Evolutionary conservation across 1,140 invertebrate species (phyloP).

Genomic region (Phocides pigmalion): DNA sequence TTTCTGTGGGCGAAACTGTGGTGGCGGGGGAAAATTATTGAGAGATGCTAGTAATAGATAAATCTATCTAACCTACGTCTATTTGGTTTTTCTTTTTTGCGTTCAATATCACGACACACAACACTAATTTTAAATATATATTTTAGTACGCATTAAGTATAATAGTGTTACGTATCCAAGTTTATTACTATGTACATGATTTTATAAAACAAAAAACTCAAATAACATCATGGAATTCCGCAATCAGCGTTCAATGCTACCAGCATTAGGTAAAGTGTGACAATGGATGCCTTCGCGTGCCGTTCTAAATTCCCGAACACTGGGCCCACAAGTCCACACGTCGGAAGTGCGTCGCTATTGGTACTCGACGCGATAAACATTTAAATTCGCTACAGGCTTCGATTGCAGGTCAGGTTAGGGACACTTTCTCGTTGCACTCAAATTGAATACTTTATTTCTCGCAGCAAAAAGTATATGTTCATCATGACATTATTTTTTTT

Average conservation of each 20-base stretch:
- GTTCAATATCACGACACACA: no score
- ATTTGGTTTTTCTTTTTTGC: no score
- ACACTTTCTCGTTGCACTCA: constrained; percentile 34
- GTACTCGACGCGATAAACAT: constrained; percentile 2
- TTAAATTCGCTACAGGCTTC: constrained; percentile 8
- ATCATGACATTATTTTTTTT: no score
- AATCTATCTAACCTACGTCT: no score
- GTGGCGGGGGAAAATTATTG: no score
- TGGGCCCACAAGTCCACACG: constrained; percentile 13
- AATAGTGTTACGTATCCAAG: no score
- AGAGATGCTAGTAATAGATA: no score
- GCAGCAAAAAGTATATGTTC: no score
- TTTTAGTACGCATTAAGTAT: no score
- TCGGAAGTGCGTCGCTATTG: constrained; percentile 41
- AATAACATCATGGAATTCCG: neutral
- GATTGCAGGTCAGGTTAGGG: constrained; percentile 14
- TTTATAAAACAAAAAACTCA: neutral
- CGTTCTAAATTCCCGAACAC: constrained; percentile 19
- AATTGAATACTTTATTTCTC: constrained; percentile 17
- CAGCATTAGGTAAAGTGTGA: constrained; percentile 15
- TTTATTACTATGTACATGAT: no score
- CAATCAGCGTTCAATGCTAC: neutral
- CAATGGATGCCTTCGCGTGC: constrained; percentile 19
- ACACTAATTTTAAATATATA: no score
- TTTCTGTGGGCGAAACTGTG: no score